phyloP scores from a whole-genome alignment of 2,113 vertebrate genomes.

The Leptodactylus fuscus region DNA sequence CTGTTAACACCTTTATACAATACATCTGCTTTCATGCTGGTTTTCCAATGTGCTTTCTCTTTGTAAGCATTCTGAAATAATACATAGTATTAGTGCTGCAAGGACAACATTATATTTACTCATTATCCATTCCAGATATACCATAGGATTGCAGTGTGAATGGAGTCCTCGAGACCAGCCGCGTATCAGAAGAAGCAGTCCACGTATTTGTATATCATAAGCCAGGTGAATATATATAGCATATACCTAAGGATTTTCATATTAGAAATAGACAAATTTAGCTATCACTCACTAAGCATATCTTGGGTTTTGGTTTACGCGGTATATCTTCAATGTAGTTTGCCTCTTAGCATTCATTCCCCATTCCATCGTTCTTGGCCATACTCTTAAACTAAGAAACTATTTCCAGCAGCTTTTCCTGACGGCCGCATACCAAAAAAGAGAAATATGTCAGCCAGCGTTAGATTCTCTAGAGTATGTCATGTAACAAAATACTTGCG shows the following conservation, averaged over 20 bases:
- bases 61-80: not conserved
- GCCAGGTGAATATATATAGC: not conserved
- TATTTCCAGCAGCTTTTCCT: not conserved
- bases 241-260: not conserved
- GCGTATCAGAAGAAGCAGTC: not conserved
- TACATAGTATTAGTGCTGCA: not conserved
- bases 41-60: not conserved
- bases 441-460: slow-evolving; percentile 13
- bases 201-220: not conserved
- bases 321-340: too few species aligned
- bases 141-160: not conserved
- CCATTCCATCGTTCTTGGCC: not conserved
- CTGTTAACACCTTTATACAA: not conserved
- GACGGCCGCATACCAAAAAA: not conserved
- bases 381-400: slow-evolving; percentile 23
- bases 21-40: not conserved
- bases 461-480: slow-evolving; percentile 18
- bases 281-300: not conserved
- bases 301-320: not conserved
- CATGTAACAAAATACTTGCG: slow-evolving; percentile 4
- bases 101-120: not conserved
- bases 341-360: slow-evolving; percentile 1
- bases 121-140: not conserved
- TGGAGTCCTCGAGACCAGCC: not conserved
- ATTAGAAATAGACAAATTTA: not conserved